phyloP scores from a whole-genome alignment of 2,113 vertebrate genomes.

The Siniperca chuatsi region DNA sequence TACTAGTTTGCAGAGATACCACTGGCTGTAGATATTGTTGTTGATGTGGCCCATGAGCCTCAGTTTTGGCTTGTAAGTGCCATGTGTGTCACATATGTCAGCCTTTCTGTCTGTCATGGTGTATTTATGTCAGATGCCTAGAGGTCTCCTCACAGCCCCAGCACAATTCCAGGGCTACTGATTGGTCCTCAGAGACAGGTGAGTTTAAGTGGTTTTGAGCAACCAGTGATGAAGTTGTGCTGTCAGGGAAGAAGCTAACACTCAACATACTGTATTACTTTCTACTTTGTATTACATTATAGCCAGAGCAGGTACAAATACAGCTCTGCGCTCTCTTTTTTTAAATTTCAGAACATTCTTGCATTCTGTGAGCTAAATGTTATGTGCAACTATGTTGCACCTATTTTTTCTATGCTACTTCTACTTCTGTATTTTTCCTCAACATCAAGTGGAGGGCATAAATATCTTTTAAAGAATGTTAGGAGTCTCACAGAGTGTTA shows the following conservation, averaged over 20 bases:
- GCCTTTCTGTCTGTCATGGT: slow-evolving; percentile 6
- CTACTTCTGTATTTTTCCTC: background rate
- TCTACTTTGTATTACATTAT: background rate
- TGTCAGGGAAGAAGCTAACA: slow-evolving; percentile 19
- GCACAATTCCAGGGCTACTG: slow-evolving; percentile 18
- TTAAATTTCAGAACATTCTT: background rate
- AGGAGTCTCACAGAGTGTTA: background rate
- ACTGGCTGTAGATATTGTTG: slow-evolving; percentile 22
- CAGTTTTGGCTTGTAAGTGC: slow-evolving; percentile 2
- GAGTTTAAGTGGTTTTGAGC: slow-evolving; percentile 46
- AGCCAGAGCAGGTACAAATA: background rate
- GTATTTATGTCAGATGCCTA: slow-evolving; percentile 6
- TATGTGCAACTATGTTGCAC: background rate
- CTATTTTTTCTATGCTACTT: background rate
- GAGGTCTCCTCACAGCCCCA: slow-evolving; percentile 3
- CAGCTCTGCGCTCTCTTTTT: background rate
- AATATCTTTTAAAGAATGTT: background rate
- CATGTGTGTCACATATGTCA: slow-evolving; percentile 22
- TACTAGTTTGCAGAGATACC: slow-evolving; percentile 27
- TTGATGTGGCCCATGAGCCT: slow-evolving; percentile 23
- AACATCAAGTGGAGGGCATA: background rate
- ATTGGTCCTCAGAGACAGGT: slow-evolving; percentile 44
- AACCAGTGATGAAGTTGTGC: slow-evolving; percentile 42
- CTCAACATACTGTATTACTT: background rate
- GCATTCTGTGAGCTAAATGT: background rate